Base-by-base conservation (phyloP, 2,888 invertebrate species). In the Agrochola circellaris region DNA sequence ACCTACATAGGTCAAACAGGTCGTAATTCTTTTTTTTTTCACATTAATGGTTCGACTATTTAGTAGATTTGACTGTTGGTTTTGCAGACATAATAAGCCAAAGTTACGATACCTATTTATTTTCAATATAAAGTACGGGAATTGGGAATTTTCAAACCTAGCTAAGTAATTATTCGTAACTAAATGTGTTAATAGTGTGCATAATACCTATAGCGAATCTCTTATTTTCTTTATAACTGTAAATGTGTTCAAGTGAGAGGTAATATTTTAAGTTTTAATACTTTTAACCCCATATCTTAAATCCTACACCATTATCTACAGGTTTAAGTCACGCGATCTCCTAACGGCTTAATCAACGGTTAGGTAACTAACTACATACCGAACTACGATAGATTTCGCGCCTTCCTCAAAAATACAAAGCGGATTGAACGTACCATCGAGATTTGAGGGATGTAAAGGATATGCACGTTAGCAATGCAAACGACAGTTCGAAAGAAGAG, bases 311-410 rank as follows among this genome's bases (percentile, higher is more conserved):
- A 77, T 83, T 73, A 77, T 64, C 73, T n/a, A 73, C 60, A 61
- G 73, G 34, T 66, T 15, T 15, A 4, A 67, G 76, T 67, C 88
- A 88, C 86, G 88, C 88, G 69, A 87, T 73, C 58, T 54, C 11
- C 68, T 87, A 87, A 87, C 87, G 83, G 83, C 34, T 83, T 56
- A 70, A 81, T 58, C 65, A 83, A 86, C 83, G 62, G 75, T 83
- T 79, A 80, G 56, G 45, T 72, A 85, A 85, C 71, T 62, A 81
- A n/a, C 62, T 56, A 54, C 13, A 54, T 38, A 73, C 38, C 62
- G n/a, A 48, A 73, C 75, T 65, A 54, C 65, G 64, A 67, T 73
- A 51, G 56, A 75, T 75, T 83, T 86, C 65, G 54, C 69, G 65
- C 6, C 48, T 73, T 73, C 64, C 30, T 38, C 42, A 65, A 85